phyloP scores from a whole-genome alignment of 2,113 vertebrate species.

The Tachysurus fulvidraco region DNA sequence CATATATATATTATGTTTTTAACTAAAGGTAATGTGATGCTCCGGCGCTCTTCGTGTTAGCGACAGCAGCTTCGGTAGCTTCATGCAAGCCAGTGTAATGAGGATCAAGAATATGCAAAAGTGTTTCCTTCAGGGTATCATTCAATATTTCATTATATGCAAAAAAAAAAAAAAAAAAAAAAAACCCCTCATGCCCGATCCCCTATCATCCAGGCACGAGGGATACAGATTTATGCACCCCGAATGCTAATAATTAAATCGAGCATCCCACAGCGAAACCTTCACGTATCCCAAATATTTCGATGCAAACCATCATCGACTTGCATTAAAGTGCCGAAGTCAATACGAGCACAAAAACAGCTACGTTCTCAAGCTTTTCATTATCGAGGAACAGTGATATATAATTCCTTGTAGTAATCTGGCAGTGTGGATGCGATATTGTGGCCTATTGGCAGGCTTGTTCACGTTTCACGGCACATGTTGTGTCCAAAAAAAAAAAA shows the following conservation, averaged over 20 bases:
- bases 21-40: neutral
- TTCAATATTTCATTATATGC: conserved; percentile 78
- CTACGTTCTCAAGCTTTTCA: conserved; percentile 68
- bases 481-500: conserved; percentile 86
- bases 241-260: conserved; percentile 37
- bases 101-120: conserved; percentile 68
- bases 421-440: conserved; percentile 97
- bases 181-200: conserved; percentile 29
- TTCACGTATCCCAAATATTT: conserved; percentile 25
- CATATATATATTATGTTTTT: neutral
- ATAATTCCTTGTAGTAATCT: conserved; percentile 93
- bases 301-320: conserved; percentile 37
- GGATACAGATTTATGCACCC: conserved; percentile 9
- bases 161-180: conserved; percentile 57
- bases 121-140: conserved; percentile 68
- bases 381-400: conserved; percentile 88
- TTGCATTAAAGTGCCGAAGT: conserved; percentile 12
- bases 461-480: conserved; percentile 94
- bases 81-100: conserved; percentile 67
- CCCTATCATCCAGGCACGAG: conserved; percentile 17
- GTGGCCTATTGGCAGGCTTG: conserved; percentile 98
- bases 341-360: conserved; percentile 47
- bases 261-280: conserved; percentile 24
- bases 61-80: neutral
- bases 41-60: neutral